These are phyloP conservation scores for Eueides isabella DNA, from an alignment of 1,140 invertebrate species.

Conservation along the genomic window DNA sequence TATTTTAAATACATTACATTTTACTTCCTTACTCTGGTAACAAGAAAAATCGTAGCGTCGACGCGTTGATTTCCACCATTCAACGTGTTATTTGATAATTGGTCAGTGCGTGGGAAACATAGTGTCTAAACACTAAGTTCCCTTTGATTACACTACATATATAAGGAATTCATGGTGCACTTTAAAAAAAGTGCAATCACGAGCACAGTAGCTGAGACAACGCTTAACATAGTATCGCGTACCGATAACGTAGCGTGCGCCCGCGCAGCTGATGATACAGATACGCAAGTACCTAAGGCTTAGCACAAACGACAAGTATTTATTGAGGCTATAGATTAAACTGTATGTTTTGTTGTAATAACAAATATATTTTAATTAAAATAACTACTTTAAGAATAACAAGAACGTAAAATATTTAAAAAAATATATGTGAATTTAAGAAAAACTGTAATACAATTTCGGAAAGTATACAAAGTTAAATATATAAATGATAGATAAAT, in stretches of 20 bases:
- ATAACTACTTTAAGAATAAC: not conserved
- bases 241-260: slow-evolving; percentile 28
- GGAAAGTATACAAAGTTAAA: not conserved
- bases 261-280: slow-evolving; percentile 19
- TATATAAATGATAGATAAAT: not conserved
- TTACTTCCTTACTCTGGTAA: too few relatives aligned
- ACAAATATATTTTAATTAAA: not conserved
- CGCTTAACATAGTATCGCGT: slow-evolving; percentile 24
- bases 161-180: too few relatives aligned
- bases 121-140: too few relatives aligned
- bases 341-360: not conserved
- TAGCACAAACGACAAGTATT: not conserved
- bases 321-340: not conserved
- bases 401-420: too few relatives aligned
- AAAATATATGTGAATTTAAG: not conserved
- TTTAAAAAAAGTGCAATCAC: not conserved
- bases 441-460: not conserved
- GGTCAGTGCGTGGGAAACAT: too few relatives aligned
- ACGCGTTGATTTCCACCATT: too few relatives aligned
- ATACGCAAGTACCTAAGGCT: slow-evolving; percentile 24
- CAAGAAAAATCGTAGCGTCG: too few relatives aligned
- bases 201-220: slow-evolving; percentile 24
- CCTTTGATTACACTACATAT: too few relatives aligned
- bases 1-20: too few relatives aligned
- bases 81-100: too few relatives aligned